These are phyloP conservation scores for Glossophaga mutica DNA, from an alignment of 2,797 vertebrate genomes.

Conservation along the genomic window DNA sequence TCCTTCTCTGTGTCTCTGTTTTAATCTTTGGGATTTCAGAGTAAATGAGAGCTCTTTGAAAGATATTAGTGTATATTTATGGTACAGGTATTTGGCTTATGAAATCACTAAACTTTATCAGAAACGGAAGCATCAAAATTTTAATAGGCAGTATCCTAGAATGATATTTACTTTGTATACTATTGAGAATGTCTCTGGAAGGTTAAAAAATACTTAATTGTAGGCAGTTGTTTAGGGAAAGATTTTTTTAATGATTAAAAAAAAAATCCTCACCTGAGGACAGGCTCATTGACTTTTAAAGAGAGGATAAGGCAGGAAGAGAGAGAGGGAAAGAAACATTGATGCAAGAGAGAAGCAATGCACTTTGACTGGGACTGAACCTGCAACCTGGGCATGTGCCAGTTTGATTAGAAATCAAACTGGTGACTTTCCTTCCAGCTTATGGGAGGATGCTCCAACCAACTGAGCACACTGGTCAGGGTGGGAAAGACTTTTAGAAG, in stretches of 20 bases:
- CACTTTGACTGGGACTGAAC: neutral
- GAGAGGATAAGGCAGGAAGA: neutral
- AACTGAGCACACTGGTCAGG: neutral
- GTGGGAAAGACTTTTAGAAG: neutral
- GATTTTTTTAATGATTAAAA: neutral
- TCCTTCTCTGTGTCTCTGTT: neutral
- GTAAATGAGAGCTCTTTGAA: neutral
- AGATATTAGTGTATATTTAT: neutral
- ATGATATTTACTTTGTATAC: neutral
- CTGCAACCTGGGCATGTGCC: neutral
- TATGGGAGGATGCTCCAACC: neutral
- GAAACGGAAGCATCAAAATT: neutral
- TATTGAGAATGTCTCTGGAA: neutral
- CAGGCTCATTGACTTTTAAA: neutral
- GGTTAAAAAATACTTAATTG: neutral
- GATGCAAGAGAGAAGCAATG: neutral
- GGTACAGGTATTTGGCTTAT: neutral
- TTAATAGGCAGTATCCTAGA: slow-evolving; percentile 13
- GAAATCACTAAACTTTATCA: neutral
- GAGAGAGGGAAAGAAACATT: neutral
- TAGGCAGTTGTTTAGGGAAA: neutral
- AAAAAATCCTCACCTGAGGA: neutral
- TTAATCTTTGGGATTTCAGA: slow-evolving; percentile 5
- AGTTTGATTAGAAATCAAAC: neutral
- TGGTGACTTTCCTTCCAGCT: neutral